phyloP scores from a whole-genome alignment of 2,113 vertebrate species.

The Lota lota region DNA sequence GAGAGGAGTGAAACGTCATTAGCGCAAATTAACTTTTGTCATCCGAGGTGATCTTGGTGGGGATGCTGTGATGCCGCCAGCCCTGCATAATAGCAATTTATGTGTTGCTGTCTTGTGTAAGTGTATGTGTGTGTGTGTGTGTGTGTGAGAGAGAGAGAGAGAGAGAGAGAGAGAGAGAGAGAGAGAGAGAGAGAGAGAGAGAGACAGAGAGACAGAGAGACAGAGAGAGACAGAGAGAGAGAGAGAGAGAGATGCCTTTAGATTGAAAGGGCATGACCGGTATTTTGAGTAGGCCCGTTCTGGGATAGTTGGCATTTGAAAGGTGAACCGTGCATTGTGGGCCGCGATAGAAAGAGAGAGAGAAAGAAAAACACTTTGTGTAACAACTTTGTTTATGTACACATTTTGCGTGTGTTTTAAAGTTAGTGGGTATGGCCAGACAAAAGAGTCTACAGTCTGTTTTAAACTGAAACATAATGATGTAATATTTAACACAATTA shows the following conservation, averaged over 20 bases:
- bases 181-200: slow-evolving; percentile 28
- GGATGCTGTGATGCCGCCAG: slow-evolving; percentile 69
- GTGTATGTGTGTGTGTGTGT: slow-evolving; percentile 17
- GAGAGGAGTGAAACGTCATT: slow-evolving; percentile 81
- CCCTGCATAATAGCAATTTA: slow-evolving; percentile 74
- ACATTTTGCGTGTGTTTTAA: too few species aligned
- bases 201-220: slow-evolving; percentile 22
- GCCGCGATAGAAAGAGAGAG: too few species aligned
- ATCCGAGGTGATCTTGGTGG: slow-evolving; percentile 78
- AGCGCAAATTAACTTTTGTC: slow-evolving; percentile 83
- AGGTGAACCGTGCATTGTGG: too few species aligned
- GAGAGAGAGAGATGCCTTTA: slow-evolving; percentile 47
- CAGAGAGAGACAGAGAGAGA: slow-evolving; percentile 10
- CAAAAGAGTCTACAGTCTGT: too few species aligned
- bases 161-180: slow-evolving; percentile 20
- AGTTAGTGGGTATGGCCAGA: too few species aligned
- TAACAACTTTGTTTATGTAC: too few species aligned
- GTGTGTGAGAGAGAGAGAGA: slow-evolving; percentile 18
- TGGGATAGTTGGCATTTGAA: not conserved
- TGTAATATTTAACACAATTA: too few species aligned
- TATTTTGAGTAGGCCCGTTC: slow-evolving; percentile 32
- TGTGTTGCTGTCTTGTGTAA: slow-evolving; percentile 58
- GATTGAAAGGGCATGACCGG: slow-evolving; percentile 59
- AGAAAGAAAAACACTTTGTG: too few species aligned
- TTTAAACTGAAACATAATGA: too few species aligned